These are phyloP conservation scores for Tetragonula carbonaria DNA, from an alignment of 2,888 invertebrate genomes.

Conservation along the genomic window DNA sequence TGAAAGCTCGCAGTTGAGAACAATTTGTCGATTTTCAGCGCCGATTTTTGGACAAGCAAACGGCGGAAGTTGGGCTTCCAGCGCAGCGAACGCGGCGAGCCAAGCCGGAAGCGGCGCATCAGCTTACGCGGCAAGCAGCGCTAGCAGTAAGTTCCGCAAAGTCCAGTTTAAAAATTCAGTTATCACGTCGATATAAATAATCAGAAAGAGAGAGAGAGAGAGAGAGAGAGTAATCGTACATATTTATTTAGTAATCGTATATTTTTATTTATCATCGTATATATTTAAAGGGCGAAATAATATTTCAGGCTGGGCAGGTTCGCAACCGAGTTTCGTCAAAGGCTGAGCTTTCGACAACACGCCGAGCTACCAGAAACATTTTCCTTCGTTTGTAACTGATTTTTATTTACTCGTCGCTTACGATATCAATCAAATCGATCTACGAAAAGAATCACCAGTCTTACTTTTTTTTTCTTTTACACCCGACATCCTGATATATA, in stretches of 20 bases:
- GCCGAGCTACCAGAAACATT: neutral
- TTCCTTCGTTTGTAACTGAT: slow-evolving; percentile 28
- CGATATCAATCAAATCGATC: slow-evolving; percentile 3
- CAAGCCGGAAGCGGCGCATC: slow-evolving; percentile 54
- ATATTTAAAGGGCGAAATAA: neutral
- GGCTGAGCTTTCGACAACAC: slow-evolving; percentile 9
- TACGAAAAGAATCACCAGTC: neutral
- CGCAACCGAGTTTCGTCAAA: slow-evolving; percentile 18
- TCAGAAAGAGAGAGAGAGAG: no score
- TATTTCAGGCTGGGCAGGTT: slow-evolving; percentile 39
- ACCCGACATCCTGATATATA: neutral
- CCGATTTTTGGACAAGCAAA: slow-evolving; percentile 19
- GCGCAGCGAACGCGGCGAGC: slow-evolving; percentile 32
- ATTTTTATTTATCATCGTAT: no score
- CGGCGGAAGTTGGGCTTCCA: slow-evolving; percentile 49
- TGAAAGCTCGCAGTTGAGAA: neutral
- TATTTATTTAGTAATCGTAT: no score
- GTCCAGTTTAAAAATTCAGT: neutral
- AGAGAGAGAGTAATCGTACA: no score
- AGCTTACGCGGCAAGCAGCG: slow-evolving; percentile 55
- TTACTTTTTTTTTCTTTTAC: neutral
- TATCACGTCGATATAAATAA: neutral
- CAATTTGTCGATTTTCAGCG: slow-evolving; percentile 21
- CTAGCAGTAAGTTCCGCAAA: slow-evolving; percentile 49
- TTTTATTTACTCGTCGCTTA: neutral